phyloP scores from a whole-genome alignment of 2,888 invertebrate species.

The Nemotelus nigrinus region DNA sequence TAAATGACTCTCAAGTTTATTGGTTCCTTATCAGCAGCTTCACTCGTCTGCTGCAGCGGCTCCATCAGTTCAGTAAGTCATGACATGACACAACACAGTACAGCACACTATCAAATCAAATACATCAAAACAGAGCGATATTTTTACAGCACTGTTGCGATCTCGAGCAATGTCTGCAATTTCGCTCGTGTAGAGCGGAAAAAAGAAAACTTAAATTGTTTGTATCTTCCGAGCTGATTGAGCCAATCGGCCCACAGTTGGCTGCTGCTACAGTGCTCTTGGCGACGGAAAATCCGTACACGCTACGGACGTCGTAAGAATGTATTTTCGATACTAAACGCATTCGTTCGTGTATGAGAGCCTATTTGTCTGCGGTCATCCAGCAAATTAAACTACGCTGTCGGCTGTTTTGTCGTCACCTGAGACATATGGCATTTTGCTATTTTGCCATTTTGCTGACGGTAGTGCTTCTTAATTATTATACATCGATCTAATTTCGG shows the following conservation, averaged over 20 bases:
- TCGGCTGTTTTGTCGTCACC: not conserved
- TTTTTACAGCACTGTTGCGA: no score
- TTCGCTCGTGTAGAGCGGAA: no score
- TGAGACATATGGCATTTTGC: not conserved
- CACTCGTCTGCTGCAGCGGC: no score
- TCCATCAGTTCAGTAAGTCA: no score
- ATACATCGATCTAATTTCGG: slow-evolving; percentile 13
- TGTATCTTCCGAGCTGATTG: not conserved
- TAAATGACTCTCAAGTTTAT: no score
- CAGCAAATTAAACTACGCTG: slow-evolving; percentile 12
- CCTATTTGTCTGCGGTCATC: slow-evolving; percentile 6
- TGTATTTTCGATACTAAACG: not conserved
- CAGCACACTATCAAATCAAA: no score
- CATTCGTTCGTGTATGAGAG: not conserved
- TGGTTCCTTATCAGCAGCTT: no score
- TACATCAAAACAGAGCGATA: no score
- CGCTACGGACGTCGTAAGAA: not conserved
- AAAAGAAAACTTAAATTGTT: no score
- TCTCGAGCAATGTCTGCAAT: no score
- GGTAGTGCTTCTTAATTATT: slow-evolving; percentile 3
- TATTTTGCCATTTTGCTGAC: slow-evolving; percentile 14
- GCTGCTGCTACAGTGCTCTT: not conserved
- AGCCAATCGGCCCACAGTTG: slow-evolving; percentile 10
- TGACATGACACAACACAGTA: no score
- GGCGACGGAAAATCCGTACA: no score